Percentiles rank a stretch among this genome's conserved stretches.
Evolutionary conservation across 2,797 vertebrate species (phyloP).

Genomic region (Columba guinea): DNA sequence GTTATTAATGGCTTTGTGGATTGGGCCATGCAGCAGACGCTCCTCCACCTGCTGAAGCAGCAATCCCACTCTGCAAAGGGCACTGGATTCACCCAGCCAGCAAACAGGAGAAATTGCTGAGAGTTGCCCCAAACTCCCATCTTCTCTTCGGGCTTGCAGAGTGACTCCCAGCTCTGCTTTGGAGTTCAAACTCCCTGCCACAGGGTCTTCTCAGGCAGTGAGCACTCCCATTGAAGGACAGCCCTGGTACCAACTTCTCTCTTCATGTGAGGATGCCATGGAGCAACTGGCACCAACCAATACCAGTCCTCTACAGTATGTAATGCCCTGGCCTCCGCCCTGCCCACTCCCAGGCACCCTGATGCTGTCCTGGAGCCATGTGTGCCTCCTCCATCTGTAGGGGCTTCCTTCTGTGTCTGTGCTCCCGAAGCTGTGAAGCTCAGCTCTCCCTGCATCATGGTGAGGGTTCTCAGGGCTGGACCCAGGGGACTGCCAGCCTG

Average conservation of each 20-base stretch:
- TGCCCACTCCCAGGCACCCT: neutral
- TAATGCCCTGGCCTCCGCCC: neutral
- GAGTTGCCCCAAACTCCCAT: neutral
- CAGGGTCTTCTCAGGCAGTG: accelerated
- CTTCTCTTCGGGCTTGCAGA: accelerated
- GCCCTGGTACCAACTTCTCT: neutral
- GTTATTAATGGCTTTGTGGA: conserved; percentile 50
- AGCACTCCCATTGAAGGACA: neutral
- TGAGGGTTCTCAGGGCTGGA: neutral
- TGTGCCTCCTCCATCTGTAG: neutral
- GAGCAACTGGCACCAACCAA: neutral
- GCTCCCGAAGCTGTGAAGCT: accelerated
- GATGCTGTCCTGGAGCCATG: accelerated
- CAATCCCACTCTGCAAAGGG: neutral
- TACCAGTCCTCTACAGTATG: neutral
- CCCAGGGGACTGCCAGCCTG: accelerated
- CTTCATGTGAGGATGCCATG: accelerated
- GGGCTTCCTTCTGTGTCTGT: neutral
- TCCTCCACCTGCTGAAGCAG: conserved; percentile 31
- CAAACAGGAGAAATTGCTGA: neutral
- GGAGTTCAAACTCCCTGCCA: neutral
- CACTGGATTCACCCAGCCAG: neutral
- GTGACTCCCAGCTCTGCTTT: neutral
- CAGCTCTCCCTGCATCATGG: accelerated
- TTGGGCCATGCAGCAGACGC: neutral